Evolutionary conservation across 2,797 vertebrate genomes (phyloP).

Genomic region (Hephaestus fuliginosus): DNA sequence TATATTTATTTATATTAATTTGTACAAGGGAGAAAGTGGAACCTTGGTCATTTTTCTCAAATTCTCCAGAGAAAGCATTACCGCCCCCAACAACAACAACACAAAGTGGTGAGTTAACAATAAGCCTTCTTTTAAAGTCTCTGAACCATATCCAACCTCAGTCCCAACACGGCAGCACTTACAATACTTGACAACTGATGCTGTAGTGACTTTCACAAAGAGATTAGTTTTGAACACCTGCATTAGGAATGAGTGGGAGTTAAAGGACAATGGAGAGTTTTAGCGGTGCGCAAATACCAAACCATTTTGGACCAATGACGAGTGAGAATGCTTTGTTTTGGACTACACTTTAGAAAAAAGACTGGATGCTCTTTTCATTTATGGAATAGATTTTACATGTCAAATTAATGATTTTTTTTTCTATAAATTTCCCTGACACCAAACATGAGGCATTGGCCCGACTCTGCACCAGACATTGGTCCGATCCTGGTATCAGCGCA

Average conservation of each 20-base stretch:
- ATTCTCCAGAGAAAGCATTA: constrained; percentile 73
- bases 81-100: constrained; percentile 47
- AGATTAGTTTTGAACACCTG: constrained; percentile 49
- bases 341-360: neutral
- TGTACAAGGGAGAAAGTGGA: constrained; percentile 88
- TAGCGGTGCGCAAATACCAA: constrained; percentile 39
- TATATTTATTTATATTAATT: constrained; percentile 86
- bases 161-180: constrained; percentile 79
- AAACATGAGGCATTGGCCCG: neutral
- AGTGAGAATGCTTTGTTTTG: neutral
- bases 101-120: constrained; percentile 64
- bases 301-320: constrained; percentile 25
- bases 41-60: constrained; percentile 81
- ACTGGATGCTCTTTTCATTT: neutral
- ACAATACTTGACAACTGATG: constrained; percentile 69
- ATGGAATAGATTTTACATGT: neutral
- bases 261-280: constrained; percentile 33
- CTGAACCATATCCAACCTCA: constrained; percentile 64
- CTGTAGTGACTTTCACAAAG: constrained; percentile 43
- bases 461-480: neutral
- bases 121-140: constrained; percentile 61
- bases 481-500: constrained; percentile 16
- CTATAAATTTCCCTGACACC: neutral
- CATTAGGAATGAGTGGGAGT: constrained; percentile 68
- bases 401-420: neutral